Percentiles rank a stretch among this genome's conserved stretches.
These are phyloP conservation scores for Parauchenoglanis ngamensis DNA, from an alignment of 2,797 vertebrate species.

Conservation along the genomic window DNA sequence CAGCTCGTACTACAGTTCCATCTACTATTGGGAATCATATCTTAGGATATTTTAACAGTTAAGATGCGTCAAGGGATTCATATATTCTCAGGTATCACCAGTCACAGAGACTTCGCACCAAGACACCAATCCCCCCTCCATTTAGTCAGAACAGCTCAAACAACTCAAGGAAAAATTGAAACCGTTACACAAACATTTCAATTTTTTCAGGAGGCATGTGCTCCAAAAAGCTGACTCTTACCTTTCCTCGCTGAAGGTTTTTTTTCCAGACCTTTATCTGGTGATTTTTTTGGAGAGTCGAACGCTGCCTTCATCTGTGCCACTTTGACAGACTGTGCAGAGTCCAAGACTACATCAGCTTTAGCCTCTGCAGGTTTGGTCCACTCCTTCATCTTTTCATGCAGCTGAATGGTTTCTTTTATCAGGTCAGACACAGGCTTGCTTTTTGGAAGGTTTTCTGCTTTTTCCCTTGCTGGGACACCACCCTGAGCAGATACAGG, in stretches of 20 bases:
- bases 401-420: constrained; percentile 75
- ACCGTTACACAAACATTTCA: background rate
- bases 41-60: background rate
- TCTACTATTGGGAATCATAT: background rate
- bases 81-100: background rate
- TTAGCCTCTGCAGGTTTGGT: constrained; percentile 69
- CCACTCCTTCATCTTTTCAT: constrained; percentile 76
- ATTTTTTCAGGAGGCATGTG: background rate
- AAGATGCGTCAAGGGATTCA: background rate
- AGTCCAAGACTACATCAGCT: constrained; percentile 64
- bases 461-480: constrained; percentile 54
- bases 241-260: constrained; percentile 73
- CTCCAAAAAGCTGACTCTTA: background rate
- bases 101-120: background rate
- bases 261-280: constrained; percentile 70
- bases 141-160: background rate
- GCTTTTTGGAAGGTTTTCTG: constrained; percentile 59
- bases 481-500: background rate
- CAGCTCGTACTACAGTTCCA: background rate
- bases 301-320: constrained; percentile 81
- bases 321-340: constrained; percentile 73
- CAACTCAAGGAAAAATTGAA: background rate
- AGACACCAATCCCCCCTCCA: background rate
- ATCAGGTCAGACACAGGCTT: constrained; percentile 77
- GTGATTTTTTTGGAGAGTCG: constrained; percentile 72